phyloP scores from a whole-genome alignment of 2,113 vertebrate genomes.

The Damaliscus lunatus region DNA sequence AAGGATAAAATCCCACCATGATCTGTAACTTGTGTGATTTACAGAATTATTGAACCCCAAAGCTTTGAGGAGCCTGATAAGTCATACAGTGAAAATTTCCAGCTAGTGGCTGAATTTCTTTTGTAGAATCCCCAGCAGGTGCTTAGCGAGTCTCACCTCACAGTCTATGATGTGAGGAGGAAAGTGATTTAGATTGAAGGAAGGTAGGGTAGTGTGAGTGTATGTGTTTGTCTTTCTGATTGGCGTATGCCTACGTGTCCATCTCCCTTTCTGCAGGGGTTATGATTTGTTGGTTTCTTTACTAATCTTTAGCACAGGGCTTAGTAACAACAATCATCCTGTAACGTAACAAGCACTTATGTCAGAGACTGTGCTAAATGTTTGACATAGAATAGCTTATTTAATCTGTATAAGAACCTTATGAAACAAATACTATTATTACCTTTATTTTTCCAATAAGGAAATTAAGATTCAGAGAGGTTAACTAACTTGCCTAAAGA shows the following conservation, averaged over 20 bases:
- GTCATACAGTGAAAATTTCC: not conserved
- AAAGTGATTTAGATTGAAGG: not conserved
- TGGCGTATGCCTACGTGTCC: no score
- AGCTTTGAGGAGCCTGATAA: not conserved
- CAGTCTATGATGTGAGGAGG: not conserved
- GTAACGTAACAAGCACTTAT: not conserved
- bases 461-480: constrained; percentile 29
- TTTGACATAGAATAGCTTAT: not conserved
- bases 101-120: not conserved
- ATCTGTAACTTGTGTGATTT: not conserved
- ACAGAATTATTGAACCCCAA: not conserved
- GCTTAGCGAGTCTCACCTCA: not conserved
- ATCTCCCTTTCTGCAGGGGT: not conserved
- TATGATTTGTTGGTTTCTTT: not conserved
- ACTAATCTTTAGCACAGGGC: not conserved
- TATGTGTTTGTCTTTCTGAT: not conserved
- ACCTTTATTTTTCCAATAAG: constrained; percentile 38
- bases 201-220: not conserved
- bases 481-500: constrained; percentile 36
- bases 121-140: not conserved
- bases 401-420: not conserved
- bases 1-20: not conserved
- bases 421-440: not conserved
- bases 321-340: not conserved
- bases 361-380: not conserved